phyloP scores from a whole-genome alignment of 2,888 invertebrate species.

The Ganaspis brasiliensis region DNA sequence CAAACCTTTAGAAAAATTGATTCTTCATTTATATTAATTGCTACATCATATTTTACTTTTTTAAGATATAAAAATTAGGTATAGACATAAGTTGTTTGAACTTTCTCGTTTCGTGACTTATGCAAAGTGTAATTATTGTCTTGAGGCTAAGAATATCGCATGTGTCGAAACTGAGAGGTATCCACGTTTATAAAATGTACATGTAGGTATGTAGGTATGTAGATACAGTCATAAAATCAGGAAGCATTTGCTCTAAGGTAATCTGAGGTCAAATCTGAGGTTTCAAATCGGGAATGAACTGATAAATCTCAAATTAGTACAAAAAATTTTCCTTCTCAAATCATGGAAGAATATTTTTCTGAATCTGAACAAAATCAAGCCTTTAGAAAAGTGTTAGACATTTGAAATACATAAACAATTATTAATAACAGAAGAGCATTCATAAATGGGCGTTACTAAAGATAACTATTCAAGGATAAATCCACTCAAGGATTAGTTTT shows the following conservation, averaged over 20 bases:
- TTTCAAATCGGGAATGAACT: background rate
- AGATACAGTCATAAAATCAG: conserved; percentile 5
- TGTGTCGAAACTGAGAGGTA: conserved; percentile 25
- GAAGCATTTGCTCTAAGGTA: conserved; percentile 17
- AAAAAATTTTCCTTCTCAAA: no score
- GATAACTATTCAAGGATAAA: conserved; percentile 26
- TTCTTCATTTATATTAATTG: no score
- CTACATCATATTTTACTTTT: background rate
- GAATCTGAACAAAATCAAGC: no score
- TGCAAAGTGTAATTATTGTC: conserved; percentile 38
- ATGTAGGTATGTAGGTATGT: no score
- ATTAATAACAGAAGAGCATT: conserved; percentile 9
- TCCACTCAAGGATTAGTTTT: conserved; percentile 28
- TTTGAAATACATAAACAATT: background rate
- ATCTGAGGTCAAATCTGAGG: background rate
- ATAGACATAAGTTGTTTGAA: conserved; percentile 28
- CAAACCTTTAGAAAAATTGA: no score
- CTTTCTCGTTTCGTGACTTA: conserved; percentile 39
- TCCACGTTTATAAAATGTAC: conserved; percentile 9
- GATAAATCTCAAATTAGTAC: background rate
- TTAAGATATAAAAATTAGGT: conserved; percentile 6
- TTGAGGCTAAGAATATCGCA: conserved; percentile 26
- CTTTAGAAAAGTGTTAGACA: background rate
- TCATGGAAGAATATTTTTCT: no score
- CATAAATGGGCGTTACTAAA: conserved; percentile 28